Evolutionary conservation across 2,797 vertebrate species (phyloP), one percentile per base, ranked within the genome.

Genomic region (Bryconaethiops microstoma): DNA sequence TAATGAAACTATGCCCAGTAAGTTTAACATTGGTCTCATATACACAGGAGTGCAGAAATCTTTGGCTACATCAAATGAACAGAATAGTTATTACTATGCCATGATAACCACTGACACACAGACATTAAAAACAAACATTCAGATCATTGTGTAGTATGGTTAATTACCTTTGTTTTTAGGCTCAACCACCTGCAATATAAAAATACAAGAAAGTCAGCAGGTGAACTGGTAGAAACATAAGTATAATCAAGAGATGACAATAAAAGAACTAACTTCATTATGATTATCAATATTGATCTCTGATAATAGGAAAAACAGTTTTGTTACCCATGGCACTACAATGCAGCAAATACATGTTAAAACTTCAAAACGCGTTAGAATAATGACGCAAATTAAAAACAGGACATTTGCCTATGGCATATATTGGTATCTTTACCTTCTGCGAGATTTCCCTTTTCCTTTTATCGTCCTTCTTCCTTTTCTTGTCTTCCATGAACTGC

Each of bases 401-500:
- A 40, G 17, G 16, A 42, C 2, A 19, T 45, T 29, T 55, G 8
- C 9, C 4, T 23, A 4, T 52, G 19, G 0, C 1, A 21, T 52
- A 35, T 8, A 50, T 54, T 17, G 85, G 70, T 59, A 68, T 16
- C 5, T 84, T 89, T 85, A 99, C 98, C 98, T 99, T 99, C 96
- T 99, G 98, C 94, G 96, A 95, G 94, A 96, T 95, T 95, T 99
- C 98, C 94, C 97, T 98, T 96, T 99, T 99, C 95, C 97, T 97
- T 96, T 99, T 99, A 90, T 99, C 98, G 92, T 99, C 98, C 93
- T 99, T 99, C 95, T 99, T 99, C 96, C 97, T 99, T 99, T 99
- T 99, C 97, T 99, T 99, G 97, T 99, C 98, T 99, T 99, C 98
- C 98, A 99, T 99, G 97, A 99, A 99, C 97, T 98, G 97, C 97